A percentile compares a stretch with the other conserved stretches of the same genome.
Conservation (phyloP, 2,888 invertebrate genomes). For the Eupithecia subfuscata region DNA sequence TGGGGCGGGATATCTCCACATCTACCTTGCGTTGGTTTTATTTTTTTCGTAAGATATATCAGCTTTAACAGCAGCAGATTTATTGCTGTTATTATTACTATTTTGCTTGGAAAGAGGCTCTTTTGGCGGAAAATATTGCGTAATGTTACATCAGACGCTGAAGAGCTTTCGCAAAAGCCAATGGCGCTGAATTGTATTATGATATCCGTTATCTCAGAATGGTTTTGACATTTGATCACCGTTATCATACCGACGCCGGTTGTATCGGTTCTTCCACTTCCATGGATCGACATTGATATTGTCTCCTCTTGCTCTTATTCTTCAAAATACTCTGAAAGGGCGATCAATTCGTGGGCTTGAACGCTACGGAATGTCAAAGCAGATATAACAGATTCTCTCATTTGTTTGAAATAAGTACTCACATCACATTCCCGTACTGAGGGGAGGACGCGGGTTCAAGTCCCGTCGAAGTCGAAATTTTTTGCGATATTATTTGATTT, state of each 20-base stretch:
- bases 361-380: not conserved
- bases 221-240: slow-evolving; percentile 2
- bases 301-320: not conserved
- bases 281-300: not conserved
- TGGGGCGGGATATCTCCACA: slow-evolving; percentile 12
- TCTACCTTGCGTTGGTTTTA: slow-evolving; percentile 28
- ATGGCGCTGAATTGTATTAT: slow-evolving; percentile 12
- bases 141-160: slow-evolving; percentile 21
- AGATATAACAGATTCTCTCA: not conserved
- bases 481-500: too few relatives aligned
- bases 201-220: slow-evolving; percentile 7
- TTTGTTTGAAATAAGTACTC: too few relatives aligned
- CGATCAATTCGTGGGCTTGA: not conserved
- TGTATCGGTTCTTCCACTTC: not conserved
- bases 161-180: slow-evolving; percentile 18
- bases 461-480: too few relatives aligned
- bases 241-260: not conserved
- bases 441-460: too few relatives aligned
- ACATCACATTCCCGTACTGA: too few relatives aligned
- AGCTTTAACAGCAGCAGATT: slow-evolving; percentile 29
- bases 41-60: slow-evolving; percentile 30
- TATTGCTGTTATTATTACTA: slow-evolving; percentile 34
- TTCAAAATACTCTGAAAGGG: not conserved
- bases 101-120: slow-evolving; percentile 29
- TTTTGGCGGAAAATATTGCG: slow-evolving; percentile 17